Conservation (phyloP, 1,140 invertebrate species). For the Paralvinella palmiformis region DNA sequence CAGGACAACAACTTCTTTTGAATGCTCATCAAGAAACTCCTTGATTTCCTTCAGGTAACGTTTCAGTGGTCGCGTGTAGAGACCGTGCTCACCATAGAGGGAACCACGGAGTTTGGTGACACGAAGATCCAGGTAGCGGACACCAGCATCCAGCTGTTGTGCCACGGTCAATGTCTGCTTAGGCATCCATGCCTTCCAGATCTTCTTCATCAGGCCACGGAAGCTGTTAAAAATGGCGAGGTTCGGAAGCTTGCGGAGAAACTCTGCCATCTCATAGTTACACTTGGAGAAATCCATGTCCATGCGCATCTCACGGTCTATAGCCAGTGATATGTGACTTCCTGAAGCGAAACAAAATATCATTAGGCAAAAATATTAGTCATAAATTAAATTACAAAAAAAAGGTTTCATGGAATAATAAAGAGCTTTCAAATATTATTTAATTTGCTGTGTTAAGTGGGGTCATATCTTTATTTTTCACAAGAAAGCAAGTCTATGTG, state of each 20-base stretch:
- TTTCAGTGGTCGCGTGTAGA: slow-evolving; percentile 18
- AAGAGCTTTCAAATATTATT: too few species aligned
- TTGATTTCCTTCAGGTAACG: slow-evolving; percentile 17
- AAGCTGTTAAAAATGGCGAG: slow-evolving; percentile 21
- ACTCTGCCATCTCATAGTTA: slow-evolving; percentile 23
- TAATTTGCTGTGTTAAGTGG: too few species aligned
- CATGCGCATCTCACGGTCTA: slow-evolving; percentile 17
- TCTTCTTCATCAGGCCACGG: slow-evolving; percentile 20
- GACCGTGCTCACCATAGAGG: slow-evolving; percentile 20
- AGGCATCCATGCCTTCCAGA: slow-evolving; percentile 23
- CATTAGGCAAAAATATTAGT: background rate
- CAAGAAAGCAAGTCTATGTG: too few species aligned
- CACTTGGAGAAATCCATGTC: slow-evolving; percentile 22
- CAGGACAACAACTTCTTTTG: slow-evolving; percentile 12
- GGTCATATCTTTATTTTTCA: too few species aligned
- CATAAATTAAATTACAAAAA: background rate
- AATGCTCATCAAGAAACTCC: slow-evolving; percentile 15
- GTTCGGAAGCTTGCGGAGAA: slow-evolving; percentile 21
- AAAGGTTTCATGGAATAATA: background rate
- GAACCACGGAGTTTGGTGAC: slow-evolving; percentile 8
- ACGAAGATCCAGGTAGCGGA: slow-evolving; percentile 16
- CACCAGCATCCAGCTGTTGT: slow-evolving; percentile 14
- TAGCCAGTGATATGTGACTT: slow-evolving; percentile 19
- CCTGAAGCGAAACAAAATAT: slow-evolving; percentile 2
- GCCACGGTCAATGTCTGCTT: slow-evolving; percentile 9